These are phyloP conservation scores for Dolomedes plantarius DNA, from an alignment of 2,888 invertebrate genomes.

Conservation along the genomic window DNA sequence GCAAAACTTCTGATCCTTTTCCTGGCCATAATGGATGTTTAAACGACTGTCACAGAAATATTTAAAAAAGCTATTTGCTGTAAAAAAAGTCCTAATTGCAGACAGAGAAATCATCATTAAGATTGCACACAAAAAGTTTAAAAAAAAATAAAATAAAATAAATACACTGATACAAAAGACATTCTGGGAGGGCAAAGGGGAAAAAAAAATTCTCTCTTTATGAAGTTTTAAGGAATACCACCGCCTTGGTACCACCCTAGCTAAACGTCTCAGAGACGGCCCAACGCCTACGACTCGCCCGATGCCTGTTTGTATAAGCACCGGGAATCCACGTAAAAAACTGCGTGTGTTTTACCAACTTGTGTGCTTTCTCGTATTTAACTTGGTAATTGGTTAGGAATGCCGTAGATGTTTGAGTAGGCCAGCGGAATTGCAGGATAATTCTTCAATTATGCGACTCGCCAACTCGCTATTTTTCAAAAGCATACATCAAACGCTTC, in stretches of 20 bases:
- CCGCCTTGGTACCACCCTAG: conserved; percentile 23
- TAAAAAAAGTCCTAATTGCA: background rate
- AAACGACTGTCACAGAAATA: too few relatives aligned
- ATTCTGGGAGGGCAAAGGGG: background rate
- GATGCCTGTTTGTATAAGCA: background rate
- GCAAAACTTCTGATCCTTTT: too few relatives aligned
- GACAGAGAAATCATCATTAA: background rate
- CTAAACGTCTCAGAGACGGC: conserved; percentile 27
- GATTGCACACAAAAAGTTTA: background rate
- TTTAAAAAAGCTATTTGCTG: background rate
- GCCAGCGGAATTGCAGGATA: too few relatives aligned
- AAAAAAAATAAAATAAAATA: too few relatives aligned
- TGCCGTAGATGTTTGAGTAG: too few relatives aligned
- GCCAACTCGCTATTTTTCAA: too few relatives aligned
- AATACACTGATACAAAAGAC: background rate
- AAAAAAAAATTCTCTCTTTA: too few relatives aligned
- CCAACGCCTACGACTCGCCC: background rate
- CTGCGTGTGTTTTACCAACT: background rate
- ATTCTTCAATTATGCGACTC: too few relatives aligned
- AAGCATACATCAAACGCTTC: too few relatives aligned
- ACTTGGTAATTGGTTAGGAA: too few relatives aligned
- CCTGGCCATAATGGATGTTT: too few relatives aligned
- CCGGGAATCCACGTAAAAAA: background rate
- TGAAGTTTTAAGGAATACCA: conserved; percentile 4
- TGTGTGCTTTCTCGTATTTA: too few relatives aligned